Evolutionary conservation across 2,888 invertebrate genomes (phyloP).

Genomic region (Yponomeuta evonymella): DNA sequence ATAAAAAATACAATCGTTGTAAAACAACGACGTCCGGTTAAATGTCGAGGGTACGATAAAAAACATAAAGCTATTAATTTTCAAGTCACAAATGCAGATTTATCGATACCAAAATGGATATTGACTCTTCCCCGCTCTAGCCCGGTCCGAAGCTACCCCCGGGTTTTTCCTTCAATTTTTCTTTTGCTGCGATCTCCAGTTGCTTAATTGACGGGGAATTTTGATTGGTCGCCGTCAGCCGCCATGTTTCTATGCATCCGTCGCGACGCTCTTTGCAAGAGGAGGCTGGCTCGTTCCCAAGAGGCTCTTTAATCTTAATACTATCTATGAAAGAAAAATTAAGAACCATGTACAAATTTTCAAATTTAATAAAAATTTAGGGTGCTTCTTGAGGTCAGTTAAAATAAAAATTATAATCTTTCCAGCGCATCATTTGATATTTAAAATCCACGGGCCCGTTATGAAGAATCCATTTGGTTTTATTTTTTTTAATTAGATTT

Average conservation of each 20-base stretch:
- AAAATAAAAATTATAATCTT: too few species aligned
- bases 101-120: slow-evolving; percentile 6
- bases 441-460: too few species aligned
- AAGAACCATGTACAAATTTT: too few species aligned
- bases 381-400: too few species aligned
- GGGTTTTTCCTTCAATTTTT: slow-evolving; percentile 73
- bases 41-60: not conserved
- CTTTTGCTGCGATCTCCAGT: slow-evolving; percentile 69
- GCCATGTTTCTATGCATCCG: slow-evolving; percentile 72
- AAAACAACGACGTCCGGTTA: not conserved
- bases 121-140: slow-evolving; percentile 32
- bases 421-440: too few species aligned
- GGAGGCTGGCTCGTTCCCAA: not conserved
- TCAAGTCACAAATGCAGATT: too few species aligned
- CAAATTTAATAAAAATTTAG: too few species aligned
- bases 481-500: too few species aligned
- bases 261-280: slow-evolving; percentile 40
- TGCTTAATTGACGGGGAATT: slow-evolving; percentile 75
- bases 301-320: not conserved
- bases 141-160: slow-evolving; percentile 55
- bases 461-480: too few species aligned
- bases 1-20: too few species aligned
- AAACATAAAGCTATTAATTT: not conserved
- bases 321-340: not conserved
- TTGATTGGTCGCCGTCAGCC: slow-evolving; percentile 67